phyloP scores from a whole-genome alignment of 2,113 vertebrate genomes.

The Microcebus jonahi region DNA sequence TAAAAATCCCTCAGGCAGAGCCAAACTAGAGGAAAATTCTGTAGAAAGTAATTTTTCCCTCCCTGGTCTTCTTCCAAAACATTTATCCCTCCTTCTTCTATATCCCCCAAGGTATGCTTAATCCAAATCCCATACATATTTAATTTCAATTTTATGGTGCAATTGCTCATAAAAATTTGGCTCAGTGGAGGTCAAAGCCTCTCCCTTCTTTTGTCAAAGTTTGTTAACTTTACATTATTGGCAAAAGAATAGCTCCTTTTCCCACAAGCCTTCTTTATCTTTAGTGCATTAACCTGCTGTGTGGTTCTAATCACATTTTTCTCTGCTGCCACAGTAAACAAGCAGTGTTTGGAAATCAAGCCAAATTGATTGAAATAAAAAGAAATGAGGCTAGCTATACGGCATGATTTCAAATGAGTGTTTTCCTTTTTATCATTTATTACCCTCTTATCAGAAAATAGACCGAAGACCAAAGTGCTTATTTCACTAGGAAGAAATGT shows the following conservation, averaged over 20 bases:
- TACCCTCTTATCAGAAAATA: constrained; percentile 81
- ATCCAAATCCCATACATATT: constrained; percentile 56
- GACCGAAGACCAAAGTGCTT: constrained; percentile 80
- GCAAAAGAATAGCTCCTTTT: neutral
- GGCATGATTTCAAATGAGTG: constrained; percentile 40
- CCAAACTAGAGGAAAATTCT: constrained; percentile 59
- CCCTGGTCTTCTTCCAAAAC: constrained; percentile 21
- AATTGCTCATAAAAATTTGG: constrained; percentile 54
- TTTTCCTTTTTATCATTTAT: constrained; percentile 72
- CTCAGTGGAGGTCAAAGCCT: constrained; percentile 31
- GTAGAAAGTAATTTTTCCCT: neutral
- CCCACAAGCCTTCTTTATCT: neutral
- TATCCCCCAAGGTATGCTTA: constrained; percentile 60
- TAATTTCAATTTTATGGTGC: constrained; percentile 52
- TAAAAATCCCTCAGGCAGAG: constrained; percentile 49
- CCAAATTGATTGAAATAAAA: constrained; percentile 66
- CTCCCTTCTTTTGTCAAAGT: constrained; percentile 37
- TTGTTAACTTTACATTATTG: constrained; percentile 51
- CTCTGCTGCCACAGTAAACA: constrained; percentile 59
- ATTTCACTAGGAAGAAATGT: constrained; percentile 81
- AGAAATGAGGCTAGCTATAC: constrained; percentile 20
- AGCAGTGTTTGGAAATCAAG: neutral
- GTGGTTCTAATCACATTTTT: constrained; percentile 45
- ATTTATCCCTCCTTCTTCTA: neutral
- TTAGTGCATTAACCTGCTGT: neutral